Base-by-base conservation (phyloP, 2,797 vertebrate genomes). In the Poecilia velifera region DNA sequence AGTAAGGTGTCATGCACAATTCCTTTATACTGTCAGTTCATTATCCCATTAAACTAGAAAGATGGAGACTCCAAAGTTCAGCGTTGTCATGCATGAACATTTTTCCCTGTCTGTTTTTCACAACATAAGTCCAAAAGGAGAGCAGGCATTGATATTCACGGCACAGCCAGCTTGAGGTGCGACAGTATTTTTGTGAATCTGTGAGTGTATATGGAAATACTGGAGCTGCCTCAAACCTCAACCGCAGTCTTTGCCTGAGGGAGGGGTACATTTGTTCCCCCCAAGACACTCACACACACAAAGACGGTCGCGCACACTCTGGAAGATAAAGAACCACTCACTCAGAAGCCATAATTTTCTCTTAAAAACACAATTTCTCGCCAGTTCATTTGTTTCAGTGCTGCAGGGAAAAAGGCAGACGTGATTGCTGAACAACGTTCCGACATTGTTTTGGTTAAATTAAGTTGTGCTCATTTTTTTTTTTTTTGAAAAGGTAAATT, bases 111-210 rank as follows among this genome's bases (percentile, higher is more conserved):
- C 91, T 92, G 85, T 92, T 93, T 92, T 93, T 90, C 91, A 91
- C 86, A 86, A 90, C 68, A 71, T 83, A 88, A 90, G 84, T 90
- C 90, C 89, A 88, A 93, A 91, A 92, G 88, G 84, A 88, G 92
- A 93, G 89, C 88, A 86, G 80, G 84, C 91, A 94, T 95, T 94
- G 93, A 91, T 94, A 95, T 95, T 95, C 94, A 93, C 91, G 86
- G 87, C 87, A 89, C 91, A 92, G 84, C 74, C 80, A 59, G 92
- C 86, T 87, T 88, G 91, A 93, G 90, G 89, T 93, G 92, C 94
- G 92, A 94, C 89, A 92, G 91, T 92, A 87, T 93, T 92, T 92
- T 84, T 90, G 87, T 90, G 90, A 90, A 92, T 91, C 84, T 92
- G 80, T 87, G 88, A 89, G 91, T 91, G 91, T 90, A 84, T 90